phyloP scores from a whole-genome alignment of 2,888 invertebrate genomes.

The Oligia latruncula region DNA sequence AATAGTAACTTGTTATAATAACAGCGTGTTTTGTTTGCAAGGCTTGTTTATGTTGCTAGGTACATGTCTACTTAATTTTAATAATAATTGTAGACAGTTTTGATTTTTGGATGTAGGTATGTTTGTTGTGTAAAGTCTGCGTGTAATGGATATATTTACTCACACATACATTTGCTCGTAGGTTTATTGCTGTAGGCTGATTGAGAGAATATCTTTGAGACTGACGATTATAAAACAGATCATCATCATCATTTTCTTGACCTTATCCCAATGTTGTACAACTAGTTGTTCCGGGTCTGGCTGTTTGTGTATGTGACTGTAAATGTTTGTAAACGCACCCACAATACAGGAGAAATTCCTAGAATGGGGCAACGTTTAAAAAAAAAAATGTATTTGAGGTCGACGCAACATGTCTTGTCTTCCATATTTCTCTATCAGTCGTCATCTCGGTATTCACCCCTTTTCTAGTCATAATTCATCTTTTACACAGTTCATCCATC shows the following conservation, averaged over 20 bases:
- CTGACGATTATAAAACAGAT: not conserved
- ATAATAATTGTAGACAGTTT: slow-evolving; percentile 3
- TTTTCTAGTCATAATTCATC: too few species aligned
- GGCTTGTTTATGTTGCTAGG: slow-evolving; percentile 18
- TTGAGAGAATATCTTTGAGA: not conserved
- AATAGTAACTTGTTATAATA: slow-evolving; percentile 39
- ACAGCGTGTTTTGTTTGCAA: slow-evolving; percentile 31
- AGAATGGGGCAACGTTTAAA: too few species aligned
- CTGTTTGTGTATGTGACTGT: too few species aligned
- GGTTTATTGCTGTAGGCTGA: not conserved
- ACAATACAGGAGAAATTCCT: too few species aligned
- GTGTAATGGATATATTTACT: not conserved
- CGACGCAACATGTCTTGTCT: not conserved
- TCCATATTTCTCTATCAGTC: not conserved
- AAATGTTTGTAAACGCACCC: too few species aligned
- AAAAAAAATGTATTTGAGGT: not conserved
- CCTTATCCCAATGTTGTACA: not conserved
- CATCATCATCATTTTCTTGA: not conserved
- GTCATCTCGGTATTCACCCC: not conserved
- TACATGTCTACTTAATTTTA: not conserved
- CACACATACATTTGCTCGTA: not conserved
- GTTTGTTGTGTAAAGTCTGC: slow-evolving; percentile 19
- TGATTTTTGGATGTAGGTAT: not conserved
- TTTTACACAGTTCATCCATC: not conserved
- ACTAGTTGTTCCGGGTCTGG: too few species aligned